phyloP scores from a whole-genome alignment of 2,113 vertebrate genomes.

The Podocnemis expansa region DNA sequence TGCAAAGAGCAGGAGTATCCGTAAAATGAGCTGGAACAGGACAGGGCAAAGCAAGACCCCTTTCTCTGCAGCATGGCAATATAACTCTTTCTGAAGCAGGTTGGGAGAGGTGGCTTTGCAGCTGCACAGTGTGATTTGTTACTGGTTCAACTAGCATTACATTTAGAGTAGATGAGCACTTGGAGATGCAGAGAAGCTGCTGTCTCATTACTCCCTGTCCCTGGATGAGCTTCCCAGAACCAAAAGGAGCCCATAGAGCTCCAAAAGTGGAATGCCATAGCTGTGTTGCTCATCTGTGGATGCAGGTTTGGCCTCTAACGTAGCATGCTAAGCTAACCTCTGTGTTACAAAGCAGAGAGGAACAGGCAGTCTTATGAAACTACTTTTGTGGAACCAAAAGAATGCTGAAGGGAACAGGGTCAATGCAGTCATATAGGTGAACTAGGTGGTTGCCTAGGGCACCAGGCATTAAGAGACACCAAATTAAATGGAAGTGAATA shows the following conservation, averaged over 20 bases:
- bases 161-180: background rate
- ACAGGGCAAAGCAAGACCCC: background rate
- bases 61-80: background rate
- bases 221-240: background rate
- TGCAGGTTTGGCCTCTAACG: background rate
- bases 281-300: background rate
- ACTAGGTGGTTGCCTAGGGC: too few species aligned
- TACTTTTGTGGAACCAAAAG: background rate
- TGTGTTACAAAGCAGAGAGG: background rate
- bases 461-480: too few species aligned
- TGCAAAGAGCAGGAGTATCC: background rate
- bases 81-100: background rate
- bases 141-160: background rate
- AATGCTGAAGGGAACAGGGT: background rate
- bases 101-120: accelerated
- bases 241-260: background rate
- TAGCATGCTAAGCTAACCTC: background rate
- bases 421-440: too few species aligned
- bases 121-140: background rate
- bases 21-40: background rate
- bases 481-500: too few species aligned
- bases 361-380: background rate
- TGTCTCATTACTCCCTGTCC: background rate
- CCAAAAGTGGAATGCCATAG: background rate
- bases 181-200: background rate